phyloP scores from a whole-genome alignment of 2,888 invertebrate genomes.

The Luffia ferchaultella region DNA sequence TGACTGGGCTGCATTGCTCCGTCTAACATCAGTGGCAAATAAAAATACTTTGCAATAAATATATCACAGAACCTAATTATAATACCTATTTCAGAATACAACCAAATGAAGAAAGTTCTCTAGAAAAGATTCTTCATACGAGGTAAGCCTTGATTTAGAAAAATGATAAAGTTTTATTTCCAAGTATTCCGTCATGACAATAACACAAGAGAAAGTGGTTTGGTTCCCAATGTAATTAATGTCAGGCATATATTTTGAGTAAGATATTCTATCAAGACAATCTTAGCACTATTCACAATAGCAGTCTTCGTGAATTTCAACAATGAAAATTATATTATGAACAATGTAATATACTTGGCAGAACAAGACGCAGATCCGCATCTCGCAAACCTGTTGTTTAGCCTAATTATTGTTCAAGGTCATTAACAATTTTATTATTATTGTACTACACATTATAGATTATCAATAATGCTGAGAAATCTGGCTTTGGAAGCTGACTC shows the following conservation, averaged over 20 bases:
- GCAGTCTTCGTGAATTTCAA: not conserved
- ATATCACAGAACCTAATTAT: not conserved
- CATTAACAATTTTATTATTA: not conserved
- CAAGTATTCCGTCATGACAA: not conserved
- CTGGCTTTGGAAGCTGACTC: too few relatives aligned
- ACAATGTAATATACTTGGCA: not conserved
- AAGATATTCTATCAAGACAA: too few relatives aligned
- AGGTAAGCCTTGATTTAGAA: not conserved
- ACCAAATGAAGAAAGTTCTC: not conserved
- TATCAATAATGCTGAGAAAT: too few relatives aligned
- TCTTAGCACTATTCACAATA: not conserved
- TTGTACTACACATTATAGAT: not conserved
- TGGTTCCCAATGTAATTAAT: not conserved
- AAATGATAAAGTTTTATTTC: too few relatives aligned
- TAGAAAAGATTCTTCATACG: not conserved
- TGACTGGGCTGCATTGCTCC: not conserved
- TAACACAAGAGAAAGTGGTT: not conserved
- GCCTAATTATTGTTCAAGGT: not conserved
- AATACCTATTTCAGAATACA: not conserved
- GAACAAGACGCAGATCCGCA: too few relatives aligned
- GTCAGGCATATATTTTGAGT: not conserved
- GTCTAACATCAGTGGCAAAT: not conserved
- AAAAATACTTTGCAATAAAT: not conserved
- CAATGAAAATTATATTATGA: not conserved
- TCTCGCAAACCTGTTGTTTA: not conserved